Base-by-base conservation (phyloP, 2,113 vertebrate species). In the Eurystomus gularis region DNA sequence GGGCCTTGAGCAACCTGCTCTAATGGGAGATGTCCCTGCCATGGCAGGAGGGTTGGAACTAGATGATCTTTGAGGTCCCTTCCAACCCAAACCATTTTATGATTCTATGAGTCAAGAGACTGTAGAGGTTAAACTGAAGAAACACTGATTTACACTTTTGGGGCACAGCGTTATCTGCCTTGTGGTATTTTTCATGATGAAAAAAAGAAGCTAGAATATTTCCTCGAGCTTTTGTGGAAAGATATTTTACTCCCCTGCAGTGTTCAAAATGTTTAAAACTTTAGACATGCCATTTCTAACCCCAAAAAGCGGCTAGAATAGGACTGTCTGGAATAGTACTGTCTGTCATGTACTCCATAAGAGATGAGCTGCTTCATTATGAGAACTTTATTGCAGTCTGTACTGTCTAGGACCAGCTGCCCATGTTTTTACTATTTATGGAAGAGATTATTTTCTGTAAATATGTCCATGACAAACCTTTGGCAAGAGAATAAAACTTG, bases 401-500 rank as follows among this genome's bases (percentile, higher is more conserved):
- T 24, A 40, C 79, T 86, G 86, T 95, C 58, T 58, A 91, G 90
- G 88, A 75, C 54, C 21, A 82, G 70, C 69, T 25, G 92, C 71
- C 84, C 84, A 79, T 84, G 39, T 86, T 96, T 96, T 96, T 96
- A 94, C 91, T 94, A 77, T 96, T 95, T 92, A 95, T 95, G 95
- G 95, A 93, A 97, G 87, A 96, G 89, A 83, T 91, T 80, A 91
- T 89, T 97, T 96, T 95, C 89, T 86, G 77, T 97, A 97, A 97
- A 90, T 92, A 95, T 16, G 71, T 96, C 82, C 58, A 68, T 57
- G 82, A 93, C 72, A 51, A 79, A 97, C 82, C 86, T 90, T 81
- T 96, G 95, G 87, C 95, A 94, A 86, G 94, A 90, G 79, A 90
- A 88, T 70, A 96, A 93, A 90, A 96, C 88, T 86, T 89, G 75